phyloP scores from a whole-genome alignment of 2,888 invertebrate species.

The Drosophila kuntzei region DNA sequence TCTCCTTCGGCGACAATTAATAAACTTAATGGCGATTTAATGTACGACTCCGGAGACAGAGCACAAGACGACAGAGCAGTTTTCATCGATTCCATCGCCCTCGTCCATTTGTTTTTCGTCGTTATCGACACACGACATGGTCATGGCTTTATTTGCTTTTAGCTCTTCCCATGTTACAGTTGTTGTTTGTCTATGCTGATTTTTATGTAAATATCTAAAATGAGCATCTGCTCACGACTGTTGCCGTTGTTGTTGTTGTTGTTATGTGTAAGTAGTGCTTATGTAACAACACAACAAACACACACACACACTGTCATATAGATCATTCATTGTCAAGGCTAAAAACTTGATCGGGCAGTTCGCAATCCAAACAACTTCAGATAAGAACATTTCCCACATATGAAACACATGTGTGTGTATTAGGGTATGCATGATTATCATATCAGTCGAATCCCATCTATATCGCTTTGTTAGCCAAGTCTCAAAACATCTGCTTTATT shows the following conservation, averaged over 20 bases:
- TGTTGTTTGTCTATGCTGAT: constrained; percentile 67
- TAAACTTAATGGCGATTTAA: constrained; percentile 81
- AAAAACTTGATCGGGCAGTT: constrained; percentile 15
- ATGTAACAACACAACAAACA: constrained; percentile 7
- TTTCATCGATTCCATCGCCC: constrained; percentile 9
- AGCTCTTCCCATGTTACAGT: constrained; percentile 18
- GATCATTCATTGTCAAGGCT: constrained; percentile 23
- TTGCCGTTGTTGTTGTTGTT: constrained; percentile 3
- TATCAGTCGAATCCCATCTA: constrained; percentile 9
- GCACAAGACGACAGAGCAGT: constrained; percentile 11
- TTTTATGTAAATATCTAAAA: constrained; percentile 63
- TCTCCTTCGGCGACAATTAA: constrained; percentile 76
- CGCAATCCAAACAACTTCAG: constrained; percentile 9
- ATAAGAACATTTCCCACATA: constrained; percentile 5
- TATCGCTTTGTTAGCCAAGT: not conserved
- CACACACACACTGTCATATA: not conserved
- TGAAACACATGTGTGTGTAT: not conserved
- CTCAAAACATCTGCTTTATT: constrained; percentile 1
- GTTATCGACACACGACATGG: constrained; percentile 70
- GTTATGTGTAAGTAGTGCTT: constrained; percentile 7
- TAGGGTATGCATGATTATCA: not conserved
- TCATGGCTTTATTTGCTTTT: constrained; percentile 66
- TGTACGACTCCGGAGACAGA: constrained; percentile 57
- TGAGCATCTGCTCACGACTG: constrained; percentile 47
- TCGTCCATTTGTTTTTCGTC: constrained; percentile 40